Percentiles rank a stretch among this genome's conserved stretches.
These are phyloP conservation scores for Pampus argenteus DNA, from an alignment of 2,797 vertebrate species.

Conservation along the genomic window DNA sequence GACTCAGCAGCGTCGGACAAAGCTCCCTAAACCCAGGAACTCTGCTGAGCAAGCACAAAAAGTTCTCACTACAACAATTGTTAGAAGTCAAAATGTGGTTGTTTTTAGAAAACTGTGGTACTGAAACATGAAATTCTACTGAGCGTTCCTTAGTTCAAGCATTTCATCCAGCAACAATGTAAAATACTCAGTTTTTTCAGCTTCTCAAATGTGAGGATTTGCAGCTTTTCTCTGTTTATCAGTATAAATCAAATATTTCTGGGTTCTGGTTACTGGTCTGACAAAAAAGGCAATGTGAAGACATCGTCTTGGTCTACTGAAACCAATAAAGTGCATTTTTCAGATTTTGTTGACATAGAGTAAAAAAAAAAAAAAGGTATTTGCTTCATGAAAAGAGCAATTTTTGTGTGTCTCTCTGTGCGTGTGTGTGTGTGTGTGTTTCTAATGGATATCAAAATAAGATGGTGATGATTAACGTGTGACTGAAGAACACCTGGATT, in stretches of 20 bases:
- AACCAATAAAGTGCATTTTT: neutral
- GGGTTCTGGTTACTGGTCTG: neutral
- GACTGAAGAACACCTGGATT: conserved; percentile 5
- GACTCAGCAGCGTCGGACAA: conserved; percentile 57
- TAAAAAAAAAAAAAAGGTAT: neutral
- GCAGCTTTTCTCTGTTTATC: neutral
- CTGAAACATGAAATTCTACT: neutral
- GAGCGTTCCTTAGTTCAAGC: neutral
- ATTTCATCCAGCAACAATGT: neutral
- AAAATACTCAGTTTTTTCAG: neutral
- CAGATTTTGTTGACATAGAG: too few species aligned
- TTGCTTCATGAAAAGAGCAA: too few species aligned
- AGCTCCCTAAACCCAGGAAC: conserved; percentile 1
- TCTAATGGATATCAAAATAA: conserved; percentile 12
- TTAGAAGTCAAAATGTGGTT: conserved; percentile 2
- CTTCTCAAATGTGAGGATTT: conserved; percentile 1
- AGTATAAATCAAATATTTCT: neutral
- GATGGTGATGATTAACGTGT: conserved; percentile 21
- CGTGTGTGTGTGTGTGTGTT: neutral
- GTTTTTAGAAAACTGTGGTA: conserved; percentile 1
- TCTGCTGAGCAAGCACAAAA: conserved; percentile 29
- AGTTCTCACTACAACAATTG: neutral
- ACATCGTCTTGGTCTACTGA: neutral
- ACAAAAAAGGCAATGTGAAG: neutral
- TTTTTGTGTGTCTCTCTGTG: too few species aligned